Evolutionary conservation across 1,140 invertebrate genomes (phyloP).

Genomic region (Tribolium castaneum): DNA sequence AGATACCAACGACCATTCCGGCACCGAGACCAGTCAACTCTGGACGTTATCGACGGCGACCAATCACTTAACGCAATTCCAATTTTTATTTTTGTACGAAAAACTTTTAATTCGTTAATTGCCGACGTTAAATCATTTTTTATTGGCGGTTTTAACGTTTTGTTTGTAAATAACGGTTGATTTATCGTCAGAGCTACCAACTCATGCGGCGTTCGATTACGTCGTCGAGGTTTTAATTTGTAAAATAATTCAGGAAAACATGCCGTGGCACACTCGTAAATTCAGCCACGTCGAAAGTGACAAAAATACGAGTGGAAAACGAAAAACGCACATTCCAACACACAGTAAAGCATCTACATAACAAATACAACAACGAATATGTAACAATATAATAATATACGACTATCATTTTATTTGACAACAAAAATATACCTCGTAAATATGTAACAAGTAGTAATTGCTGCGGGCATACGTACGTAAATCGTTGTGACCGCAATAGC

Average conservation of each 20-base stretch:
- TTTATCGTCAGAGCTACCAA: conserved; percentile 6
- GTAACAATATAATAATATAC: too few species aligned
- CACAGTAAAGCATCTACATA: not conserved
- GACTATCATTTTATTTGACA: too few species aligned
- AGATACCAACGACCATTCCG: not conserved
- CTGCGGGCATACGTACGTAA: too few species aligned
- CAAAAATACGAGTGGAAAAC: not conserved
- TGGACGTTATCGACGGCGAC: not conserved
- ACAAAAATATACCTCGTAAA: too few species aligned
- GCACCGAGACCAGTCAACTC: not conserved
- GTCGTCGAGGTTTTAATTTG: not conserved
- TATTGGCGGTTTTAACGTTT: conserved; percentile 19
- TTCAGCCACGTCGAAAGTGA: not conserved
- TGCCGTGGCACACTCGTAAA: not conserved
- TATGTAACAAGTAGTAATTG: too few species aligned
- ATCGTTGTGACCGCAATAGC: too few species aligned
- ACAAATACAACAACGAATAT: too few species aligned
- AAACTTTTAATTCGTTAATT: conserved; percentile 27
- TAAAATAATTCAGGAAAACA: conserved; percentile 9
- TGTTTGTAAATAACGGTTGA: conserved; percentile 31
- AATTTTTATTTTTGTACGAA: conserved; percentile 6
- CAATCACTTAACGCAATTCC: conserved; percentile 5
- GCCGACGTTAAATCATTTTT: conserved; percentile 32
- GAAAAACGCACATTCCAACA: not conserved
- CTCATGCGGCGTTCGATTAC: conserved; percentile 7